A percentile compares a stretch with the other conserved stretches of the same genome.
These are phyloP conservation scores for Andrena praecox DNA, from an alignment of 2,888 invertebrate genomes.

Conservation along the genomic window DNA sequence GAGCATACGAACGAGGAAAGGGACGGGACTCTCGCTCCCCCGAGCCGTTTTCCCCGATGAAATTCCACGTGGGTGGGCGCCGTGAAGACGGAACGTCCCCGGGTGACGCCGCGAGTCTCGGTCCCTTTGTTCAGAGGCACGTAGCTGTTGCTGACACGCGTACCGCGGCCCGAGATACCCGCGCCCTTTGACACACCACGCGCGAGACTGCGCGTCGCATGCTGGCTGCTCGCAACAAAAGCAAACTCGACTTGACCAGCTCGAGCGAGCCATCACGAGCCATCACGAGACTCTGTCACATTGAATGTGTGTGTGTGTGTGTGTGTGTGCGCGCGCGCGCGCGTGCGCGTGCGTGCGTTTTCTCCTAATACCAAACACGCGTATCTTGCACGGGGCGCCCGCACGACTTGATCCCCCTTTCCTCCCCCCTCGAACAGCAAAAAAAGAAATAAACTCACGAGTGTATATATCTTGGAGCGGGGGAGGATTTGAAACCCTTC, in stretches of 20 bases:
- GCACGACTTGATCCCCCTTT: slow-evolving; percentile 71
- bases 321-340: slow-evolving; percentile 28
- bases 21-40: slow-evolving; percentile 16
- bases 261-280: slow-evolving; percentile 64
- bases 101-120: not conserved
- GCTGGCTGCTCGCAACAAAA: slow-evolving; percentile 78
- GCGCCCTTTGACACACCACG: slow-evolving; percentile 41
- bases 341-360: slow-evolving; percentile 8
- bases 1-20: slow-evolving; percentile 29
- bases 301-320: slow-evolving; percentile 70
- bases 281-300: slow-evolving; percentile 65
- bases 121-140: slow-evolving; percentile 41
- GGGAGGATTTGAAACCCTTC: slow-evolving; percentile 15
- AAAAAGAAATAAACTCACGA: slow-evolving; percentile 3
- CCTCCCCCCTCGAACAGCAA: not conserved
- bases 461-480: slow-evolving; percentile 11
- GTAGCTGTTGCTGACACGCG: slow-evolving; percentile 39
- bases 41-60: not conserved
- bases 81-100: no score
- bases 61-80: no score
- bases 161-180: slow-evolving; percentile 14
- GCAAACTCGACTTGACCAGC: slow-evolving; percentile 31
- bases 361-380: slow-evolving; percentile 42
- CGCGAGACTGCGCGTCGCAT: slow-evolving; percentile 79
- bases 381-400: slow-evolving; percentile 80